Conservation (phyloP, 2,797 vertebrate genomes). For the Scolopax bukidnonensis region DNA sequence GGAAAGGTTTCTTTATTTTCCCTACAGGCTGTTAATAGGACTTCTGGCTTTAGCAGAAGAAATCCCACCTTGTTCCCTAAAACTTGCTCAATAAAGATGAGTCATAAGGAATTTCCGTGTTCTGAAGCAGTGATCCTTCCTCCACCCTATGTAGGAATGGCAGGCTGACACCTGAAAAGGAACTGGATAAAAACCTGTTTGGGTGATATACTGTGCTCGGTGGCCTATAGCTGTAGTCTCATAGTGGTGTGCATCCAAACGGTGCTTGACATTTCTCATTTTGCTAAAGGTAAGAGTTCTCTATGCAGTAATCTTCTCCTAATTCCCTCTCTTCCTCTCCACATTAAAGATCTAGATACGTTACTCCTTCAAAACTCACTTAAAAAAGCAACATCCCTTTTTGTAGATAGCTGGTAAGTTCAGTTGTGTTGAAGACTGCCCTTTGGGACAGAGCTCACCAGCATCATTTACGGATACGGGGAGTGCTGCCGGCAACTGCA, state of each 20-base stretch:
- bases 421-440: neutral
- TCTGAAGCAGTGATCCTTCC: neutral
- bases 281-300: neutral
- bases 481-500: neutral
- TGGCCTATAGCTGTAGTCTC: neutral
- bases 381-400: neutral
- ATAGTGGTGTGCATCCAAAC: neutral
- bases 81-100: neutral
- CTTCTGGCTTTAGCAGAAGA: constrained; percentile 1
- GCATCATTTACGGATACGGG: neutral
- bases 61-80: neutral
- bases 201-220: neutral
- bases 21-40: neutral
- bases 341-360: neutral
- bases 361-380: neutral
- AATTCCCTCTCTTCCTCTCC: neutral
- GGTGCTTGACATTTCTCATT: neutral
- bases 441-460: neutral
- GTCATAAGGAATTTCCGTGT: neutral
- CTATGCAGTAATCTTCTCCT: neutral
- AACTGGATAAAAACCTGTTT: neutral
- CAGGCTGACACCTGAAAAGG: neutral
- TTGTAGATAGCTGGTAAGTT: neutral
- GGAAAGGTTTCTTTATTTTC: neutral
- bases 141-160: neutral